Conservation (phyloP, 1,140 invertebrate genomes). For the Eumaeus atala region DNA sequence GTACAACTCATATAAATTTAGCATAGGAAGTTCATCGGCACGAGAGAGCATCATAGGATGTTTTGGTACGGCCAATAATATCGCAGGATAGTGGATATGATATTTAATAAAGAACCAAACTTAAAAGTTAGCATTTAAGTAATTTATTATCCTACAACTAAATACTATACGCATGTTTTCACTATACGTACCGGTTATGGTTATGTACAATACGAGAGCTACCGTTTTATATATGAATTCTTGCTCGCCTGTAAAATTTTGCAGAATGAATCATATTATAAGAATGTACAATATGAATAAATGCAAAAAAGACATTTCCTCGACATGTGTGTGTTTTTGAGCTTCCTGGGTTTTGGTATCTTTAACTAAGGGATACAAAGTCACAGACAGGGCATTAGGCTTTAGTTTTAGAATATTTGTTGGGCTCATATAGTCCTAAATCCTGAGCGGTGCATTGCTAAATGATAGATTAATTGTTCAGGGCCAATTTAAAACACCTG, state of each 20-base stretch:
- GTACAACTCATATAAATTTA: conserved; percentile 38
- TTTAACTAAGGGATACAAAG: too few relatives aligned
- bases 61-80: conserved; percentile 64
- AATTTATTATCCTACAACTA: conserved; percentile 75
- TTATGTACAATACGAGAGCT: conserved; percentile 74
- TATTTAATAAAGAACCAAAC: conserved; percentile 75
- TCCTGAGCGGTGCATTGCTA: too few relatives aligned
- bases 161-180: conserved; percentile 75
- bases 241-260: conserved; percentile 76
- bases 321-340: conserved; percentile 53
- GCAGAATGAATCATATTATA: conserved; percentile 74
- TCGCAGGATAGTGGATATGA: conserved; percentile 66
- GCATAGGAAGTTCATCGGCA: conserved; percentile 72
- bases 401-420: too few relatives aligned
- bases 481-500: too few relatives aligned
- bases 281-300: conserved; percentile 75
- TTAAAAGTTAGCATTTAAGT: conserved; percentile 74
- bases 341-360: background rate
- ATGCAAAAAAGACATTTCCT: conserved; percentile 74
- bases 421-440: too few relatives aligned
- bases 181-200: conserved; percentile 72
- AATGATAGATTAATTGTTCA: too few relatives aligned
- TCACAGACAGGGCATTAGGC: too few relatives aligned
- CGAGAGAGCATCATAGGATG: conserved; percentile 63
- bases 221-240: conserved; percentile 76